phyloP scores from a whole-genome alignment of 2,888 invertebrate genomes.

The Torymus texanus region DNA sequence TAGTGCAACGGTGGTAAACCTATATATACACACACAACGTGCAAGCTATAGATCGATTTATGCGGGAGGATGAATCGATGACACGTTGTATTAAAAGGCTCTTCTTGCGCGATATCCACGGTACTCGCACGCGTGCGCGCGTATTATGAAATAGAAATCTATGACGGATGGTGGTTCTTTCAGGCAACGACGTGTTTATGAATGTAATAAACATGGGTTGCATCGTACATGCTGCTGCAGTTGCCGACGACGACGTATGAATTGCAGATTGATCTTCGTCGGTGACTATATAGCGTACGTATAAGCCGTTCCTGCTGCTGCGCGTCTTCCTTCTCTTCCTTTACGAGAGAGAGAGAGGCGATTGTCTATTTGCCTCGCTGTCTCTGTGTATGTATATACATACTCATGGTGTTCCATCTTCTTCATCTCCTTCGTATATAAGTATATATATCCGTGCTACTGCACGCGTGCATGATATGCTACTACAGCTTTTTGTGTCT shows the following conservation, averaged over 20 bases:
- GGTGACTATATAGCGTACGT: no score
- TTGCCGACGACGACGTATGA: slow-evolving; percentile 61
- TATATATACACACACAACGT: neutral
- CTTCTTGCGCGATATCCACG: slow-evolving; percentile 1
- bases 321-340: neutral
- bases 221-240: neutral
- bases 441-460: neutral
- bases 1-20: slow-evolving; percentile 1
- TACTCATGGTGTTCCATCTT: neutral
- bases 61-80: slow-evolving; percentile 11
- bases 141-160: slow-evolving; percentile 60
- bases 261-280: slow-evolving; percentile 63
- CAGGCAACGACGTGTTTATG: slow-evolving; percentile 60
- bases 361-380: slow-evolving; percentile 42
- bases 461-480: neutral
- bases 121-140: no score
- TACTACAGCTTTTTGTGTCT: neutral
- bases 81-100: neutral
- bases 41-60: slow-evolving; percentile 9
- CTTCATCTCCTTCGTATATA: neutral
- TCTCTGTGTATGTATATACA: neutral
- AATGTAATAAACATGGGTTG: slow-evolving; percentile 65
- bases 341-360: slow-evolving; percentile 40
- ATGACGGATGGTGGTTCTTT: no score
- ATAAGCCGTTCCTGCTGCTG: neutral